These are phyloP conservation scores for Zosterops hypoxanthus DNA, from an alignment of 2,113 vertebrate genomes.

Conservation along the genomic window DNA sequence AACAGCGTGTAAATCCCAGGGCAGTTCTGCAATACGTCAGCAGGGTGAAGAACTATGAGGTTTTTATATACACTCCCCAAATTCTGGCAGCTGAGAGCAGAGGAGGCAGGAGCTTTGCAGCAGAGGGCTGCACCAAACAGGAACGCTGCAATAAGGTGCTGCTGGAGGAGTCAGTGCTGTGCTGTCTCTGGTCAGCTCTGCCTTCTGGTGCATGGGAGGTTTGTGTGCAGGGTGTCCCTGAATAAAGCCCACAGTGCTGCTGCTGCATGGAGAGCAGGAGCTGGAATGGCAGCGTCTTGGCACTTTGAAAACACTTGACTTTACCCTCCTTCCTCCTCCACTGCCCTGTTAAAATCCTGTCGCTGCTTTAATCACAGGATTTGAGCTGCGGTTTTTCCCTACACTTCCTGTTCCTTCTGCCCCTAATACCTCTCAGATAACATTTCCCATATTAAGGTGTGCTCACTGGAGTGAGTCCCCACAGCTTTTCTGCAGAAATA, in stretches of 20 bases:
- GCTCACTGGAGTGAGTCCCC: not conserved
- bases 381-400: not conserved
- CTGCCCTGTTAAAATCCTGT: not conserved
- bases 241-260: not conserved
- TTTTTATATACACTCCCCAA: not conserved
- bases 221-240: not conserved
- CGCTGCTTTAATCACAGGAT: not conserved
- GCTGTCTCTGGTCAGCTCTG: not conserved
- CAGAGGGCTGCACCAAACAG: not conserved
- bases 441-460: not conserved
- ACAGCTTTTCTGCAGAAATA: not conserved
- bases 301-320: not conserved
- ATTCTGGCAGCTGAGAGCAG: not conserved
- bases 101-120: not conserved
- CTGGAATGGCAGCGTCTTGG: not conserved
- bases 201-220: accelerated
- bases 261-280: not conserved
- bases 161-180: not conserved
- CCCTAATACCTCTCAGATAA: not conserved
- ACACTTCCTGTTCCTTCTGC: not conserved
- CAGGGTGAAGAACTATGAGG: not conserved
- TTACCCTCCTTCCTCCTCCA: not conserved
- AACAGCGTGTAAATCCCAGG: not conserved
- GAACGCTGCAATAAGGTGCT: not conserved
- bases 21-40: not conserved